Base-by-base conservation (phyloP, 2,888 invertebrate species). In the Chaetogeoica ovagalla region DNA sequence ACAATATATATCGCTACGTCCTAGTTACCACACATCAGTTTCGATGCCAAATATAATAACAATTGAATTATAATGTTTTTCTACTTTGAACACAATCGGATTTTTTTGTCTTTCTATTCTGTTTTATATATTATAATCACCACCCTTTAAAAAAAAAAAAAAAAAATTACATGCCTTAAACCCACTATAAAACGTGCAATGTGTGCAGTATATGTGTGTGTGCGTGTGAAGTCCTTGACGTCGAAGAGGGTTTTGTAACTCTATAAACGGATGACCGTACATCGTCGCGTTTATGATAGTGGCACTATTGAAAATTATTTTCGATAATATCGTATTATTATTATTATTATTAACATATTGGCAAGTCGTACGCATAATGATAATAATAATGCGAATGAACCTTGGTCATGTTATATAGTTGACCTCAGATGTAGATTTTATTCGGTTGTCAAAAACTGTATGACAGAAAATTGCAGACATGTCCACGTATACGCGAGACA, bases 11-110 rank as follows among this genome's bases (percentile, higher is more conserved):
- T 4, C 55, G 63, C 19, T 63, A 68, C 52, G 79, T 79, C 70
- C 79, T 63, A 79, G 79, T 79, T 79, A 79, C 79, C 62, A 62
- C 77, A 79, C 39, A 79, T 57, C n/a, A 63, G 63, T 70, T 63
- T 55, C 60, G 70, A 70, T 79, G 70, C 79, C 79, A 79, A 79
- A 79, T 74, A 71, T 23, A 62, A 68, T 71, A 79, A 79, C 79
- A 79, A 79, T 79, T 70, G 79, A 79, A 70, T 79, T 70, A 70
- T 79, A 71, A 79, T 63, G 39, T 70, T 79, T 74, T 79, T 39
- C 23, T 39, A 37, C 55, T 5, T 30, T 9, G 15, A 43, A 39
- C 52, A 63, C 55, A 77, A 77, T 69, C 37, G 63, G 39, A 30
- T 62, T 70, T 21, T n/a, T 48, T 48, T 66, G n/a, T n/a, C n/a